Percentiles rank a stretch among this genome's conserved stretches.
Conservation (phyloP, 2,113 vertebrate genomes). For the Willisornis vidua region DNA sequence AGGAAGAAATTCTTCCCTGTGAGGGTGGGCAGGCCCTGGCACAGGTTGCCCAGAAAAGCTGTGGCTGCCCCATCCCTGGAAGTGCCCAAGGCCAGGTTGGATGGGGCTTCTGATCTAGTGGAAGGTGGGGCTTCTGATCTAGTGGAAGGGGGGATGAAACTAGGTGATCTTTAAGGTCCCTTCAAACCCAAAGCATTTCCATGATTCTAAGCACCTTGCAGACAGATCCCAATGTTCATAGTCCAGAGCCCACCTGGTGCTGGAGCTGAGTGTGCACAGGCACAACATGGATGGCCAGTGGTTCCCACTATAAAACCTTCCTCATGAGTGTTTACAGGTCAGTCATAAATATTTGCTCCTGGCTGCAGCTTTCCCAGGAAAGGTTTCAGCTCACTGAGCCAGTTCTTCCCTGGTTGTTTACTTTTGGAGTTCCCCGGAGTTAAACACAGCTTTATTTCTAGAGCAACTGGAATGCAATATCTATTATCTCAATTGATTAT, state of each 20-base stretch:
- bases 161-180: not conserved
- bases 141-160: fast-evolving
- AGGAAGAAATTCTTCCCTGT: not conserved
- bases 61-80: not conserved
- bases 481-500: not conserved
- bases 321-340: not conserved
- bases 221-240: not conserved
- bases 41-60: not conserved
- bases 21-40: not conserved
- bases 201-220: fast-evolving
- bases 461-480: fast-evolving
- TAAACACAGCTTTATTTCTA: not conserved
- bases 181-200: not conserved
- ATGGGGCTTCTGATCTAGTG: fast-evolving
- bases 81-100: not conserved
- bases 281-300: fast-evolving
- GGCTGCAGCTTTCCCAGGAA: not conserved
- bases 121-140: not conserved
- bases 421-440: not conserved
- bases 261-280: not conserved
- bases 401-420: not conserved
- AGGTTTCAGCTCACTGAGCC: not conserved
- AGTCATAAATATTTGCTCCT: constrained; percentile 38
- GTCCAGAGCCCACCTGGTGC: not conserved
- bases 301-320: not conserved